Conservation (phyloP, 2,797 vertebrate genomes). For the Bradypodion pumilum region DNA sequence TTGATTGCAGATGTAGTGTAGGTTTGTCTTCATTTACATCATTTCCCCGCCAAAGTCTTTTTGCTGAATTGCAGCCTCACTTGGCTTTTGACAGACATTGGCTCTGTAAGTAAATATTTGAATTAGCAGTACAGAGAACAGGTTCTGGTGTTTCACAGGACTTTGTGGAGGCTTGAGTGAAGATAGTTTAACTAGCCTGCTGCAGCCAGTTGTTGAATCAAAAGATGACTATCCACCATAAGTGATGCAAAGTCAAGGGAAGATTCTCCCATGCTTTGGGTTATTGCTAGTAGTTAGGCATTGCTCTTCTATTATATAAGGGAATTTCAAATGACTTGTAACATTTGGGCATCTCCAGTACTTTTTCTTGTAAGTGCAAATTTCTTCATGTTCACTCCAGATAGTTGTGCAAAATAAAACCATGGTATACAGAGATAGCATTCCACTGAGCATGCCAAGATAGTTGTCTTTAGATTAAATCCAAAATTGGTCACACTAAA, state of each 20-base stretch:
- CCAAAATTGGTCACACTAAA: too few relatives aligned
- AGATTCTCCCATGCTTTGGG: background rate
- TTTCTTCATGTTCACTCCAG: too few relatives aligned
- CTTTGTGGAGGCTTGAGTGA: background rate
- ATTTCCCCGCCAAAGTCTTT: background rate
- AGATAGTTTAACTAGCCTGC: background rate
- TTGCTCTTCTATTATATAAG: background rate
- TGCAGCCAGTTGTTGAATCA: background rate
- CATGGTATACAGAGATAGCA: background rate
- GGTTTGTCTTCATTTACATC: background rate
- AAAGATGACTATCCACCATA: background rate
- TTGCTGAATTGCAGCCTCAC: background rate
- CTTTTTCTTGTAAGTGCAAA: background rate
- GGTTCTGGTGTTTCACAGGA: background rate
- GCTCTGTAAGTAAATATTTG: background rate
- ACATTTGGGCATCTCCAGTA: background rate
- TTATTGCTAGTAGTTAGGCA: background rate
- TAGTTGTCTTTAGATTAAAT: too few relatives aligned
- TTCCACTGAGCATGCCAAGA: background rate
- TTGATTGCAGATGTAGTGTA: background rate
- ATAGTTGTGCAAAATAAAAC: background rate
- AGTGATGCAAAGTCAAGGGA: background rate
- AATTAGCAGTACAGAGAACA: background rate
- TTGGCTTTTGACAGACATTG: background rate
- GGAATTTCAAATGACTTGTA: background rate